Percentiles rank a stretch among this genome's conserved stretches.
Conservation (phyloP, 1,140 invertebrate species). For the Chironomus striatipennis region DNA sequence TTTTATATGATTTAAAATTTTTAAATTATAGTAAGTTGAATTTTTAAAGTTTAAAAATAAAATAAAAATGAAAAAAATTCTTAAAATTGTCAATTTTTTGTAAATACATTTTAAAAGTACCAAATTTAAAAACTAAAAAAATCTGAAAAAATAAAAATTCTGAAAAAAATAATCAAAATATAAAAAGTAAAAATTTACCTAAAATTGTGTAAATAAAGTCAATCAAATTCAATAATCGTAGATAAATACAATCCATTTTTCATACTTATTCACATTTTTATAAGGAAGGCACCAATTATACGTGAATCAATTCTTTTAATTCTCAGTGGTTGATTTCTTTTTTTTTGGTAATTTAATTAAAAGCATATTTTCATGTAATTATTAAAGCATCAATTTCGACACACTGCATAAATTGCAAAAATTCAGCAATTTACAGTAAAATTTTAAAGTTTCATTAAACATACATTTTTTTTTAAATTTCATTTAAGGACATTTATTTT, state of each 20-base stretch:
- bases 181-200: too few species aligned
- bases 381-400: constrained; percentile 2
- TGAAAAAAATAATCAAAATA: too few species aligned
- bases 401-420: not conserved
- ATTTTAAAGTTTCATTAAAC: not conserved
- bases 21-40: too few species aligned
- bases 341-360: not conserved
- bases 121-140: too few species aligned
- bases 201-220: too few species aligned
- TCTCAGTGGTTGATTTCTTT: not conserved
- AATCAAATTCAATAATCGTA: too few species aligned
- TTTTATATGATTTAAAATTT: too few species aligned
- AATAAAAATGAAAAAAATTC: too few species aligned
- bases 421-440: not conserved
- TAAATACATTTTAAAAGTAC: too few species aligned
- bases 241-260: not conserved
- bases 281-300: constrained; percentile 21
- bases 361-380: not conserved
- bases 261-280: not conserved
- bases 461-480: not conserved
- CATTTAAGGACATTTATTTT: not conserved
- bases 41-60: too few species aligned
- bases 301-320: constrained; percentile 1
- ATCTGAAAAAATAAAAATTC: too few species aligned
- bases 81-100: too few species aligned